These are phyloP conservation scores for Pampus argenteus DNA, from an alignment of 2,797 vertebrate genomes.

Conservation along the genomic window DNA sequence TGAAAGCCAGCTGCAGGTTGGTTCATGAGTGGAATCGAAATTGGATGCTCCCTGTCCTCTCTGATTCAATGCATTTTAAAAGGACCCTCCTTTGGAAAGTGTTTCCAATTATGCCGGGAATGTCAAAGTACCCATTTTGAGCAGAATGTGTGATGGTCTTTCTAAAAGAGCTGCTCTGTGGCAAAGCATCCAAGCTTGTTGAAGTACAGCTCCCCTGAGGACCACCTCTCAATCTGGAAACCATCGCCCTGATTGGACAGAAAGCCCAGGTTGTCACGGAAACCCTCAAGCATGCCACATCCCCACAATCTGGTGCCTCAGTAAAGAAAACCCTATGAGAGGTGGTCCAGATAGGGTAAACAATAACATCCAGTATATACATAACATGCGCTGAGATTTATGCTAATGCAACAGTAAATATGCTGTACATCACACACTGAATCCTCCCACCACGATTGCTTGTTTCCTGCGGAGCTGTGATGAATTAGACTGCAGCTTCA, in stretches of 20 bases:
- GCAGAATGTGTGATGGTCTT: conserved; percentile 78
- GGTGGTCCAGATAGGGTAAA: conserved; percentile 67
- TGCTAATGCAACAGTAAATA: conserved; percentile 71
- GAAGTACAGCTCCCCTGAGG: conserved; percentile 81
- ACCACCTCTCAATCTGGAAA: conserved; percentile 83
- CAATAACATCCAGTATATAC: conserved; percentile 51
- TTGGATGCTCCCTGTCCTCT: conserved; percentile 75
- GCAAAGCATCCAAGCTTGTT: conserved; percentile 74
- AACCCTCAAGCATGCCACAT: conserved; percentile 77
- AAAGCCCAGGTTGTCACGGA: conserved; percentile 80
- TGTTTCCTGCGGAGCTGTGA: conserved; percentile 80
- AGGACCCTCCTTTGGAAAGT: conserved; percentile 77
- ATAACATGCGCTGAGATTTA: conserved; percentile 48
- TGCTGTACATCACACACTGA: conserved; percentile 47
- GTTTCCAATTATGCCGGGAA: conserved; percentile 82
- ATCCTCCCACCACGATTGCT: conserved; percentile 71
- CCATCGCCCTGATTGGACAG: conserved; percentile 73
- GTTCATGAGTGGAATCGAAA: conserved; percentile 81
- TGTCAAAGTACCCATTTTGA: conserved; percentile 81
- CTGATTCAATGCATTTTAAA: conserved; percentile 81
- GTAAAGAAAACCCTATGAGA: conserved; percentile 62
- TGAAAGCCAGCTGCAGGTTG: conserved; percentile 74
- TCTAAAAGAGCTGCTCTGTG: conserved; percentile 72
- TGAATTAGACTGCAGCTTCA: conserved; percentile 83
- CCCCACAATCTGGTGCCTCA: conserved; percentile 70